Evolutionary conservation across 2,113 vertebrate genomes (phyloP).

Genomic region (Pomatostomus ruficeps): DNA sequence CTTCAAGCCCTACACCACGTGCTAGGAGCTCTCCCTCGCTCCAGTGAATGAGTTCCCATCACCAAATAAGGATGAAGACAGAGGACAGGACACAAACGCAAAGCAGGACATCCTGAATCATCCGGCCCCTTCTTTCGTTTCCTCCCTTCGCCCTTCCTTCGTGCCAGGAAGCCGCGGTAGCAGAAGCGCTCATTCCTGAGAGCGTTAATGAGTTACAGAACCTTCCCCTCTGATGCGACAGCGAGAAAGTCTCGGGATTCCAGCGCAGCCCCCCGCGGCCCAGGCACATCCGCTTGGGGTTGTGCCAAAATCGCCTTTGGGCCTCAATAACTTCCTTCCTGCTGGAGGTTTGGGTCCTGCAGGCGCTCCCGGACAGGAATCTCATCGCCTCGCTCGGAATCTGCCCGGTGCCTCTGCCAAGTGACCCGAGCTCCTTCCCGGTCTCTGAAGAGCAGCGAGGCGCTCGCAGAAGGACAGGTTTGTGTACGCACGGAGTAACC

Average conservation of each 20-base stretch:
- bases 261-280: neutral
- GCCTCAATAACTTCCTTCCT: neutral
- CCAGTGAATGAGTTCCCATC: neutral
- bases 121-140: neutral
- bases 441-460: neutral
- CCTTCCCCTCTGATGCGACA: neutral
- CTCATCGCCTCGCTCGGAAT: neutral
- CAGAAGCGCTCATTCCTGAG: neutral
- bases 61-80: constrained; percentile 16
- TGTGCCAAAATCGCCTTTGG: neutral
- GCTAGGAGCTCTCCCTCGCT: neutral
- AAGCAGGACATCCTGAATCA: constrained; percentile 29
- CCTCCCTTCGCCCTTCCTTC: constrained; percentile 3
- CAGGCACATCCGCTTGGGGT: neutral
- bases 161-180: neutral
- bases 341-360: neutral
- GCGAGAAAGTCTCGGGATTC: neutral
- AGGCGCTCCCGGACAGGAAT: neutral
- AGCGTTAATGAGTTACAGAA: neutral
- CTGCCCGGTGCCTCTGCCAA: neutral
- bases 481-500: neutral
- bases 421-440: neutral
- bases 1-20: neutral
- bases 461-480: neutral
- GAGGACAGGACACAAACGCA: neutral